phyloP scores from a whole-genome alignment of 2,113 vertebrate species.

The Enhydra lutris region DNA sequence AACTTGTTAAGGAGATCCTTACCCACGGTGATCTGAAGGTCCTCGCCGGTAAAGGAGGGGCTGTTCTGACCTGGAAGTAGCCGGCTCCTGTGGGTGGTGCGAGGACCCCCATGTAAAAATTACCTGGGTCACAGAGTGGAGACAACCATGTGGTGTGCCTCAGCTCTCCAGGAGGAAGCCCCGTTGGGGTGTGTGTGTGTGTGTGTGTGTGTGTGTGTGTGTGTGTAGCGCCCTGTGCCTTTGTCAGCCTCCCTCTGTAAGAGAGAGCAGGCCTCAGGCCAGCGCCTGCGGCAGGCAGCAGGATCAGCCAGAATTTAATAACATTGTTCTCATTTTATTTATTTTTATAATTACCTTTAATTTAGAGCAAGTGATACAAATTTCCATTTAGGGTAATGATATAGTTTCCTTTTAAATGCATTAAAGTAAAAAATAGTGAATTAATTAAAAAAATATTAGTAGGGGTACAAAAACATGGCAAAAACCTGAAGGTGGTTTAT shows the following conservation, averaged over 20 bases:
- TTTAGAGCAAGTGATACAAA: slow-evolving; percentile 78
- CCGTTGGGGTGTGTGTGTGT: too few relatives aligned
- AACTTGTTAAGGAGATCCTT: neutral
- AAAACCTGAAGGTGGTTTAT: slow-evolving; percentile 16
- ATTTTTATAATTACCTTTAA: slow-evolving; percentile 81
- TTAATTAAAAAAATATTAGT: slow-evolving; percentile 79
- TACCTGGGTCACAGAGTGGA: neutral
- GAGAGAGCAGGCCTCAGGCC: slow-evolving; percentile 17
- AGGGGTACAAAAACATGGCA: slow-evolving; percentile 37
- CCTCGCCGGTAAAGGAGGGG: neutral
- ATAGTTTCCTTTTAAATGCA: slow-evolving; percentile 75
- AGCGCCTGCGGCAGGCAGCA: slow-evolving; percentile 5
- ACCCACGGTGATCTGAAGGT: neutral
- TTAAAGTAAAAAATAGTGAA: slow-evolving; percentile 80
- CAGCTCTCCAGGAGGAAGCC: neutral
- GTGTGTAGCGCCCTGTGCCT: neutral
- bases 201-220: too few relatives aligned
- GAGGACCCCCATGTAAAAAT: rapidly evolving
- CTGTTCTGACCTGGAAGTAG: neutral
- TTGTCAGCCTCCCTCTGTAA: neutral
- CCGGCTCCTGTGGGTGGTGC: rapidly evolving
- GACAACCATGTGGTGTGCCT: rapidly evolving
- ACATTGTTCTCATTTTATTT: slow-evolving; percentile 76
- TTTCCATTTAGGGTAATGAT: slow-evolving; percentile 78
- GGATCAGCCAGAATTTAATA: slow-evolving; percentile 69